Evolutionary conservation across 2,113 vertebrate species (phyloP).

Genomic region (Gopherus flavomarginatus): DNA sequence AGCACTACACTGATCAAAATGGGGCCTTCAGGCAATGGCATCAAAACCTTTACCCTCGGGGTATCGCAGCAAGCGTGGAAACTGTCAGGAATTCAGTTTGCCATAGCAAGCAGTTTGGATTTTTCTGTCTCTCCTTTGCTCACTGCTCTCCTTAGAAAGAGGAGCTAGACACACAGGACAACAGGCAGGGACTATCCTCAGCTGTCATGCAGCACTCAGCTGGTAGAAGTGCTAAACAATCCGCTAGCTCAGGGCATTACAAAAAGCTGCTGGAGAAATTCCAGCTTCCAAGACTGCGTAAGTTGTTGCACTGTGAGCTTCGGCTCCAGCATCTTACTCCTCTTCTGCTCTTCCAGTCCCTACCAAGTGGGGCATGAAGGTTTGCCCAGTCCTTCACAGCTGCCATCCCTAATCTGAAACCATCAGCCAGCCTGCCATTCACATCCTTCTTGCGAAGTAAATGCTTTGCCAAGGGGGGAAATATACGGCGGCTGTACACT

Average conservation of each 20-base stretch:
- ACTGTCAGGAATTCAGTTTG: fast-evolving
- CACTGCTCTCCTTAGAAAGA: background rate
- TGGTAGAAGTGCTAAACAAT: background rate
- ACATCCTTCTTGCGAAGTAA: background rate
- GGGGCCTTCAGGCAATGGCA: fast-evolving
- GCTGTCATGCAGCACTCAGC: background rate
- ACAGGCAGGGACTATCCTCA: background rate
- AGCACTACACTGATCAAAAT: fast-evolving
- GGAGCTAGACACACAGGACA: background rate
- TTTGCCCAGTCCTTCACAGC: background rate
- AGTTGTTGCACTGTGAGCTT: background rate
- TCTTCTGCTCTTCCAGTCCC: fast-evolving
- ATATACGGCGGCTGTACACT: fast-evolving
- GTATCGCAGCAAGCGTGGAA: fast-evolving
- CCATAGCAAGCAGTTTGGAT: no score
- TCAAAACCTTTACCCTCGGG: fast-evolving
- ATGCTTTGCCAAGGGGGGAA: background rate
- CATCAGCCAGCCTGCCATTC: background rate
- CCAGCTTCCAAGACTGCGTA: background rate
- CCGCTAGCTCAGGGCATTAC: no score
- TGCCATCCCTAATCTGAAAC: background rate
- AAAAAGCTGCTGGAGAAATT: background rate
- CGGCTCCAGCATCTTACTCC: background rate
- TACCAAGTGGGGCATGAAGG: fast-evolving
- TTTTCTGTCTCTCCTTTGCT: background rate